Evolutionary conservation across 2,888 invertebrate species (phyloP), one percentile per base, ranked within the genome.

Genomic region (Napeogenes inachia): DNA sequence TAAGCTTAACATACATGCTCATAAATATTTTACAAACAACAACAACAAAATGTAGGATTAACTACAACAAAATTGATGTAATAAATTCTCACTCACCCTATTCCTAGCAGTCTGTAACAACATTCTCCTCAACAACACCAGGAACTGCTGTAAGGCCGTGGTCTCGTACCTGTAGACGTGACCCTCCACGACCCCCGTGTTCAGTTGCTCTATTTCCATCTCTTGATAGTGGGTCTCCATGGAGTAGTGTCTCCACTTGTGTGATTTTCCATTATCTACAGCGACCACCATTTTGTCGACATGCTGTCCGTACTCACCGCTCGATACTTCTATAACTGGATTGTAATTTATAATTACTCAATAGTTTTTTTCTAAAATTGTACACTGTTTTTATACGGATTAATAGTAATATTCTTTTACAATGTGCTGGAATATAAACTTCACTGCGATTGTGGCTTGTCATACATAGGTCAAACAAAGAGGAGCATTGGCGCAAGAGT

Each of bases 271-370:
- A 76, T 95, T 94, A 58, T 94, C 94, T 0, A 94, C 91, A 0
- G 92, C 92, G 4, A 92, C 78, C 0, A 95, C 92, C 94, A 96
- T 94, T 72, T 85, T 89, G 30, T 95, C 94, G 2, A 93, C 90
- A 71, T 92, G 93, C 13, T 92, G 91, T 0, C 96, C 96, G 74
- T 96, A 96, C 82, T 96, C 96, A 0, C 94, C 94, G 62, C 94
- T 93, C 3, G 95, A 94, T 5, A 96, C 94, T 89, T 96, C 96
- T 68, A 96, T 94, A 61, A 96, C 96, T 95, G 76, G 4, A 87
- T 21, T 21, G 21, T 21, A 21, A 21, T 21, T 21, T 21, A 21
- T 21, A 21, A 21, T 21, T 0, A 21, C 21, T 21, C 21, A 21
- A 0, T 21, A 21, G 21, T 21, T 21, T 21, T n/a, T 21, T 21